A percentile compares a stretch with the other conserved stretches of the same genome.
These are phyloP conservation scores for Trachelipus rathkii DNA, from an alignment of 1,140 invertebrate genomes.

Conservation along the genomic window DNA sequence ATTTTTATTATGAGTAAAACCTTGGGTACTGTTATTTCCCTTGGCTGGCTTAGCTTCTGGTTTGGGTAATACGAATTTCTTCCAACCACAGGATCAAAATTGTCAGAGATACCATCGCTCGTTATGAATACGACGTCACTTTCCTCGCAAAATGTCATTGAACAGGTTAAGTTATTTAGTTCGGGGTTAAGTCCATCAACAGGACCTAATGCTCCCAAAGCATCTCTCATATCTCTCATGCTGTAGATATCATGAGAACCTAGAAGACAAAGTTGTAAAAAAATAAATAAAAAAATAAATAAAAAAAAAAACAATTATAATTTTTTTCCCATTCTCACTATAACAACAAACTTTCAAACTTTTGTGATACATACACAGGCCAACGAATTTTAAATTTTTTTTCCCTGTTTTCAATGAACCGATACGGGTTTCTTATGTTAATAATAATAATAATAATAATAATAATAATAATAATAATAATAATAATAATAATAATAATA, in stretches of 20 bases:
- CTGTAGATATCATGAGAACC: conserved; percentile 85
- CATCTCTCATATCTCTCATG: conserved; percentile 87
- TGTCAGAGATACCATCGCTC: conserved; percentile 87
- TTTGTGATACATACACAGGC: no score
- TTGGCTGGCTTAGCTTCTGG: conserved; percentile 24
- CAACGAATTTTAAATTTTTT: no score
- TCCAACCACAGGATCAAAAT: conserved; percentile 92
- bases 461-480: no score
- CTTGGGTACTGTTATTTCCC: conserved; percentile 18
- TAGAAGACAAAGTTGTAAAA: conserved; percentile 47
- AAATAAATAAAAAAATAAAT: no score
- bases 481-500: no score
- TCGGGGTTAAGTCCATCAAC: conserved; percentile 85
- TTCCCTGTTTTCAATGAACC: no score
- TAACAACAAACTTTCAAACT: no score
- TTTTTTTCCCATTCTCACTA: no score
- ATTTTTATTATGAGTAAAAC: background rate
- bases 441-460: no score
- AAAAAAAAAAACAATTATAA: no score
- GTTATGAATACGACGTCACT: conserved; percentile 86
- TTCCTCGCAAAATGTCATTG: conserved; percentile 74
- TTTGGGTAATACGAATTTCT: conserved; percentile 72
- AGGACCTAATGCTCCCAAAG: conserved; percentile 80
- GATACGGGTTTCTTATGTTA: no score
- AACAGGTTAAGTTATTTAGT: conserved; percentile 82